A percentile compares a stretch with the other conserved stretches of the same genome.
phyloP scores from a whole-genome alignment of 2,113 vertebrate genomes.

The Myocastor coypus region DNA sequence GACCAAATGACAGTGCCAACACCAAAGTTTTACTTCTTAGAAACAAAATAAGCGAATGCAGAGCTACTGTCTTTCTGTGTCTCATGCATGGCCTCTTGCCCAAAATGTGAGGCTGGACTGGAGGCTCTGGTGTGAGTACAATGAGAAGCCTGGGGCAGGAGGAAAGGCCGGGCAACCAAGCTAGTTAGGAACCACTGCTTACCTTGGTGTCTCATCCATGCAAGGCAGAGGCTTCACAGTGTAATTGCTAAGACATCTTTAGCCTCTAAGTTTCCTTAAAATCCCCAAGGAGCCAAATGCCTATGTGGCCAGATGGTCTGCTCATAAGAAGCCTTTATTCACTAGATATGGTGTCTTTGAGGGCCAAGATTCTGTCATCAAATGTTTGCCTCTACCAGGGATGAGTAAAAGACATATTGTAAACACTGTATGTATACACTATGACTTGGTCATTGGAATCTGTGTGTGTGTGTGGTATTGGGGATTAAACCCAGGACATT shows the following conservation, averaged over 20 bases:
- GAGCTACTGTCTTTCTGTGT: neutral
- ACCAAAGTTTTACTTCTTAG: neutral
- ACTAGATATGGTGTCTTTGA: neutral
- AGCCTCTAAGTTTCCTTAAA: constrained; percentile 20
- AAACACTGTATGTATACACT: neutral
- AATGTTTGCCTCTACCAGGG: neutral
- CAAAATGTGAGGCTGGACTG: neutral
- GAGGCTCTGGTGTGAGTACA: neutral
- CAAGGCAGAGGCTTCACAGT: constrained; percentile 1
- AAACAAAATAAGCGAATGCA: neutral
- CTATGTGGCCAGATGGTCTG: neutral
- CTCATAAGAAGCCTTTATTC: neutral
- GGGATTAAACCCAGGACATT: neutral
- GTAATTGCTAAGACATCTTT: constrained; percentile 33
- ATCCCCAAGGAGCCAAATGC: constrained; percentile 23
- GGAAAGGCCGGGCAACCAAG: neutral
- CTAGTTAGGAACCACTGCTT: neutral
- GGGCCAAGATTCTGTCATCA: neutral
- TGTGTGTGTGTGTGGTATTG: neutral
- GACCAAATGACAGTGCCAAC: neutral
- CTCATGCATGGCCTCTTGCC: neutral
- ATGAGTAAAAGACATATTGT: neutral
- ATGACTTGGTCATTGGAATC: neutral
- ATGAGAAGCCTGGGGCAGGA: neutral
- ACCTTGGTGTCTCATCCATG: constrained; percentile 20